Evolutionary conservation across 2,888 invertebrate genomes (phyloP).

Genomic region (Cryptops parisi): DNA sequence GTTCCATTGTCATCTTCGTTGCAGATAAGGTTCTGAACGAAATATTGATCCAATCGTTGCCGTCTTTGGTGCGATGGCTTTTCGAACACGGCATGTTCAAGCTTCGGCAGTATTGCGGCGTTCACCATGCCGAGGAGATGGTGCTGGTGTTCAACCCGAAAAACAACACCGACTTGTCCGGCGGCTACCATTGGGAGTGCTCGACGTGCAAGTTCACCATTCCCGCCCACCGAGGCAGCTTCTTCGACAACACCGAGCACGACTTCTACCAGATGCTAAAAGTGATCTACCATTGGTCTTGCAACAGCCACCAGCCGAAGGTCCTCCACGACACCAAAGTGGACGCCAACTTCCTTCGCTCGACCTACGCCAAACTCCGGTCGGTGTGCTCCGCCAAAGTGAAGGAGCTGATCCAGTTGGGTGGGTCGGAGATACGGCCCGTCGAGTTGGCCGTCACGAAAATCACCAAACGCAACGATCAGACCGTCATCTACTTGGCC

Average conservation of each 20-base stretch:
- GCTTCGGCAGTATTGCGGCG: constrained; percentile 8
- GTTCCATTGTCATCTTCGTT: neutral
- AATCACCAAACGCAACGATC: constrained; percentile 6
- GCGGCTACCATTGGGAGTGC: constrained; percentile 20
- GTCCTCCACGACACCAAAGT: constrained; percentile 12
- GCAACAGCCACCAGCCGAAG: constrained; percentile 28
- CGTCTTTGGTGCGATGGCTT: constrained; percentile 17
- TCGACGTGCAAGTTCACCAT: constrained; percentile 16
- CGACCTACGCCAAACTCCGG: constrained; percentile 13
- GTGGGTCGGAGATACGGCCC: constrained; percentile 2
- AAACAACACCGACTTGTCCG: constrained; percentile 5
- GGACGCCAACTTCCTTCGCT: constrained; percentile 12
- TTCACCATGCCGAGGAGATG: constrained; percentile 15
- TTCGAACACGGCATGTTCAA: constrained; percentile 18
- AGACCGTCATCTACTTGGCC: neutral
- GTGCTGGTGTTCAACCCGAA: constrained; percentile 13
- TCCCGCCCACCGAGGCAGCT: constrained; percentile 15
- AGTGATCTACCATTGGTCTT: constrained; percentile 79
- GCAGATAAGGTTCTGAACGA: constrained; percentile 7
- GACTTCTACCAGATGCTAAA: constrained; percentile 52
- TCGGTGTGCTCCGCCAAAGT: constrained; percentile 13
- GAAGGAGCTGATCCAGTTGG: constrained; percentile 7
- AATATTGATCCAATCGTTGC: neutral
- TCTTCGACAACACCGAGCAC: constrained; percentile 12
- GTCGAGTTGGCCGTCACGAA: constrained; percentile 15